Percentiles rank a stretch among this genome's conserved stretches.
Evolutionary conservation across 2,797 vertebrate genomes (phyloP).

Genomic region (Manis crassicaudata): DNA sequence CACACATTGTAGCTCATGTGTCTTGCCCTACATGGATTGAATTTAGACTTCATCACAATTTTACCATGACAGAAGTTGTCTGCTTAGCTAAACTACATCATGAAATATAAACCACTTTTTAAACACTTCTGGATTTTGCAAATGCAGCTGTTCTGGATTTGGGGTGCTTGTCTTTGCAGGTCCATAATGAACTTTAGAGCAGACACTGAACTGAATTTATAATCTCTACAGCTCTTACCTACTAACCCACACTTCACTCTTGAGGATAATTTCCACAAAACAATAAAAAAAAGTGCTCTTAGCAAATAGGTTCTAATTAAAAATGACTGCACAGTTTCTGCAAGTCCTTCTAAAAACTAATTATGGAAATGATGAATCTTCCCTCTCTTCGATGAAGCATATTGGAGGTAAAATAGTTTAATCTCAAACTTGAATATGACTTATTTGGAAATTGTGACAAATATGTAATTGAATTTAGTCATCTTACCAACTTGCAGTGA

Average conservation of each 20-base stretch:
- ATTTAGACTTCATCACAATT: constrained; percentile 76
- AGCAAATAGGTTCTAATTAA: background rate
- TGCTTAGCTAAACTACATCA: constrained; percentile 70
- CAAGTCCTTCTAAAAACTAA: background rate
- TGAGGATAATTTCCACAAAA: constrained; percentile 9
- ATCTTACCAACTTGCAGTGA: background rate
- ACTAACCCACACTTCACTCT: background rate
- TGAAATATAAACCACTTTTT: constrained; percentile 66
- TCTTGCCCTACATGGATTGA: constrained; percentile 72
- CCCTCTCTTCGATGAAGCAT: background rate
- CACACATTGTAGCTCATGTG: constrained; percentile 71
- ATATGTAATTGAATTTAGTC: background rate
- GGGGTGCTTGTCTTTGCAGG: background rate
- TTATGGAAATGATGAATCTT: background rate
- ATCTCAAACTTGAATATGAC: background rate
- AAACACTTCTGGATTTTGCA: constrained; percentile 3
- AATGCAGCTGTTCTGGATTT: background rate
- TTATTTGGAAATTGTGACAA: background rate
- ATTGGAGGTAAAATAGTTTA: constrained; percentile 8
- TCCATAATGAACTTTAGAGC: background rate
- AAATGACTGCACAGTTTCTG: background rate
- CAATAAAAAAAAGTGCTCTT: background rate
- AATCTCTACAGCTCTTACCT: background rate
- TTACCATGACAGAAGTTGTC: constrained; percentile 58
- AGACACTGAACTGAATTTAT: background rate